Percentiles rank a stretch among this genome's conserved stretches.
Conservation (phyloP, 2,113 vertebrate species). For the Hylia prasina region DNA sequence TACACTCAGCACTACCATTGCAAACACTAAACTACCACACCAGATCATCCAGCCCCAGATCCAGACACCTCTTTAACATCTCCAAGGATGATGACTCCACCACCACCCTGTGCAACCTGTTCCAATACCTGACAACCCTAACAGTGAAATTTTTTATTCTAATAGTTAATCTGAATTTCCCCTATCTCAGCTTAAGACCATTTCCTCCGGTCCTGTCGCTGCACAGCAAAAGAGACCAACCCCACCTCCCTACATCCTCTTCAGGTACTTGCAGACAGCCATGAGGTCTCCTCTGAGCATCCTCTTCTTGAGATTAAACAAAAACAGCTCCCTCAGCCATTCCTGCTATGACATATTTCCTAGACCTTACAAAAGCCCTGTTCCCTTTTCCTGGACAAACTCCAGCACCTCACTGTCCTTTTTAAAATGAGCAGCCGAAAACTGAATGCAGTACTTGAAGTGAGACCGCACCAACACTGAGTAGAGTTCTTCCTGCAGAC, state of each 20-base stretch:
- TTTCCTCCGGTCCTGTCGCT: not conserved
- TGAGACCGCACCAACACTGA: too few relatives aligned
- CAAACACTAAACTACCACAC: not conserved
- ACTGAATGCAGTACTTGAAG: not conserved
- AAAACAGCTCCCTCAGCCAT: not conserved
- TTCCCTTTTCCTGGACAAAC: not conserved
- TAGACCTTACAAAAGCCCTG: not conserved
- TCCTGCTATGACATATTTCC: not conserved
- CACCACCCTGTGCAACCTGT: not conserved
- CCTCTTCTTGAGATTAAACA: not conserved
- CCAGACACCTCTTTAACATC: not conserved
- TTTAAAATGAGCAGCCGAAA: not conserved
- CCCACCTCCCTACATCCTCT: rapidly evolving
- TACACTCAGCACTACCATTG: not conserved
- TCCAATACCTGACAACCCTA: too few relatives aligned
- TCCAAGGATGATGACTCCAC: not conserved
- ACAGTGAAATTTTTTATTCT: not conserved
- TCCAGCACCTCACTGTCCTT: not conserved
- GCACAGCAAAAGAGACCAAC: rapidly evolving
- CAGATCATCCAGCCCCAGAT: not conserved
- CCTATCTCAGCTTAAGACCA: rapidly evolving
- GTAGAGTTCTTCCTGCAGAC: not conserved
- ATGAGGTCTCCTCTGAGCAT: not conserved
- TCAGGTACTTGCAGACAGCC: not conserved
- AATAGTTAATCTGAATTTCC: not conserved